Base-by-base conservation (phyloP, 2,888 invertebrate species). In the Tetragonula carbonaria region DNA sequence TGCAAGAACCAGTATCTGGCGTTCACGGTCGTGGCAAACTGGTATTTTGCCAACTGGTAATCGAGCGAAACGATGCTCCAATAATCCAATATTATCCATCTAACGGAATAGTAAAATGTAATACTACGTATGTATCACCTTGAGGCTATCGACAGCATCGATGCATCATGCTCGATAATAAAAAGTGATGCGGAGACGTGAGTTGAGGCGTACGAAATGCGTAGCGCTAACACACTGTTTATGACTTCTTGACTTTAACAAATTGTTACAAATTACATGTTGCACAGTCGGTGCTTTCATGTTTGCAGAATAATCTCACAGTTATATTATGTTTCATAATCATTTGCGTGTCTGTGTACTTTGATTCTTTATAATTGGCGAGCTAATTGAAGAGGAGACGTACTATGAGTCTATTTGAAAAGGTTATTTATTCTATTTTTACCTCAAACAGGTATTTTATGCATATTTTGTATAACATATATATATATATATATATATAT, bases 31-130 rank as follows among this genome's bases (percentile, higher is more conserved):
- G n/a, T 23, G 45, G 70, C 59, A 82, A 84, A 84, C 86, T 84
- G 84, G 82, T 84, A 87, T 81, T 78, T 82, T 80, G 78, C 82
- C 77, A 74, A 74, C 72, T 71, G 63, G 84, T 72, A 84, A 84
- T 82, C 84, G 79, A 57, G 77, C 78, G 77, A 87, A 87, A 86
- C 86, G 87, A 87, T 85, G 85, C 80, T 87, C 86, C 85, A 82
- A 85, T 87, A 86, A 85, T 87, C 74, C 77, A 84, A 78, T 86
- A 84, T 74, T 86, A 86, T 82, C 78, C 82, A 76, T 50, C 80
- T 87, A 87, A 87, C 87, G 86, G 87, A 86, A 84, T 86, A 53
- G 63, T 33, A 38, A 38, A 75, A 55, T 78, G 57, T 80, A 80
- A 79, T 74, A 70, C 38, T 51, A 77, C 45, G 45, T 55, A 77